Conservation (phyloP, 2,888 invertebrate species). For the Criorhina ranunculi region DNA sequence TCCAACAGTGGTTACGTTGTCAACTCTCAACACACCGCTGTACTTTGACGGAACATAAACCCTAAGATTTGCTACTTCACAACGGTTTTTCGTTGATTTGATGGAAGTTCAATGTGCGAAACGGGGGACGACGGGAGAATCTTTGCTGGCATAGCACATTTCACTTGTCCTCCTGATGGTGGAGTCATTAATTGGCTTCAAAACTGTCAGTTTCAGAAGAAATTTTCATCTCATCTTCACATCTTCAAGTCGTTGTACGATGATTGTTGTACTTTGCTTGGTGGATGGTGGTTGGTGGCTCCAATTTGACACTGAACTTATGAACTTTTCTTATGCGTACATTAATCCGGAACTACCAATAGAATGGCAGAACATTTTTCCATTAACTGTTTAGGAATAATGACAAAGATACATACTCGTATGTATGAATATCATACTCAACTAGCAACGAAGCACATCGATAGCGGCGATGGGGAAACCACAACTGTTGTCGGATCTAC, state of each 20-base stretch:
- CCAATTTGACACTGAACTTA: constrained; percentile 67
- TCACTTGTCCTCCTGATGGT: constrained; percentile 29
- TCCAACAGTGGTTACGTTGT: background rate
- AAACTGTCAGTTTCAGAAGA: constrained; percentile 57
- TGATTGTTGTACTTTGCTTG: background rate
- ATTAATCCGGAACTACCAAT: constrained; percentile 56
- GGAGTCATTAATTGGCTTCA: constrained; percentile 70
- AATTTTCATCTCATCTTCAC: constrained; percentile 20
- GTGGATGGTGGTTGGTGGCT: constrained; percentile 7
- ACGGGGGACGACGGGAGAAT: constrained; percentile 6
- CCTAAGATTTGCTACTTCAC: constrained; percentile 50
- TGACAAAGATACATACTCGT: constrained; percentile 13
- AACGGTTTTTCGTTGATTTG: constrained; percentile 54
- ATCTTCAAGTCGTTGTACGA: constrained; percentile 26
- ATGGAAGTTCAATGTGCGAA: constrained; percentile 62
- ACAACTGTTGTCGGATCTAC: constrained; percentile 23
- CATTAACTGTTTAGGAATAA: constrained; percentile 12
- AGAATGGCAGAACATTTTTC: constrained; percentile 21
- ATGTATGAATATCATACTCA: constrained; percentile 4
- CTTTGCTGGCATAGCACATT: constrained; percentile 27
- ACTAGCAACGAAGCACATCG: constrained; percentile 8
- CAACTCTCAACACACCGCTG: constrained; percentile 9
- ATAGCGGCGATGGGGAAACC: constrained; percentile 7
- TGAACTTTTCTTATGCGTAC: constrained; percentile 19
- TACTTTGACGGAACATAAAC: constrained; percentile 52